Percentiles rank a stretch among this genome's conserved stretches.
Evolutionary conservation across 2,888 invertebrate species (phyloP).

Genomic region (Myopa testacea): DNA sequence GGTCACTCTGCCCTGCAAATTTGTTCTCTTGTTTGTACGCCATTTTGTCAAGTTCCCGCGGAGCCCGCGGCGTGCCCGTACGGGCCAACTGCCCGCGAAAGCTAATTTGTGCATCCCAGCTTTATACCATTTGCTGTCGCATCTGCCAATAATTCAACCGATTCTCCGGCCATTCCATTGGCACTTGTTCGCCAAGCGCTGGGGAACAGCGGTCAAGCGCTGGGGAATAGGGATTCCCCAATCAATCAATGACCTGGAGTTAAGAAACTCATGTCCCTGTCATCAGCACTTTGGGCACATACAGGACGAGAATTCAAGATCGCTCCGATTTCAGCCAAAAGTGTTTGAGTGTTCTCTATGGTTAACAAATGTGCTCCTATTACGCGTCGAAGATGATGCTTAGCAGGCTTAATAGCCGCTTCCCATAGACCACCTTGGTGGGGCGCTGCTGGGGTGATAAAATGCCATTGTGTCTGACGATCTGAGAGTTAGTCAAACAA

Average conservation of each 20-base stretch:
- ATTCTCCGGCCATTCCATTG: neutral
- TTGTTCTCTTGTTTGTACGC: too few relatives aligned
- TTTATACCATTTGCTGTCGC: neutral
- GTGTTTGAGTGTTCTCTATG: too few relatives aligned
- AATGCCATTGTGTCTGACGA: constrained; percentile 49
- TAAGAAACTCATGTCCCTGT: neutral
- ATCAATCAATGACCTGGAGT: constrained; percentile 33
- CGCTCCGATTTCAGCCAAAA: constrained; percentile 5
- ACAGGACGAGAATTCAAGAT: neutral
- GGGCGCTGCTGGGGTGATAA: constrained; percentile 29
- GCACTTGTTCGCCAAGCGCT: constrained; percentile 34
- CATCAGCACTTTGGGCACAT: constrained; percentile 19
- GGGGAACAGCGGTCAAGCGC: too few relatives aligned
- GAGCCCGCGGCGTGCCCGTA: too few relatives aligned
- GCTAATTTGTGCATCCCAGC: too few relatives aligned
- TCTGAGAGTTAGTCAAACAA: constrained; percentile 26
- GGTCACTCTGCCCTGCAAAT: too few relatives aligned
- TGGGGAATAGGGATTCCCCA: constrained; percentile 31
- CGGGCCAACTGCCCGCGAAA: too few relatives aligned
- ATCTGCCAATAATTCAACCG: too few relatives aligned
- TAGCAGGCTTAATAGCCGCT: too few relatives aligned
- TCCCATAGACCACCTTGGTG: neutral
- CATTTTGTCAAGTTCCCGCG: too few relatives aligned
- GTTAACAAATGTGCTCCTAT: too few relatives aligned
- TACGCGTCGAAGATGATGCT: too few relatives aligned